Conservation (phyloP, 2,797 vertebrate genomes). For the Rhinichthys osculus region DNA sequence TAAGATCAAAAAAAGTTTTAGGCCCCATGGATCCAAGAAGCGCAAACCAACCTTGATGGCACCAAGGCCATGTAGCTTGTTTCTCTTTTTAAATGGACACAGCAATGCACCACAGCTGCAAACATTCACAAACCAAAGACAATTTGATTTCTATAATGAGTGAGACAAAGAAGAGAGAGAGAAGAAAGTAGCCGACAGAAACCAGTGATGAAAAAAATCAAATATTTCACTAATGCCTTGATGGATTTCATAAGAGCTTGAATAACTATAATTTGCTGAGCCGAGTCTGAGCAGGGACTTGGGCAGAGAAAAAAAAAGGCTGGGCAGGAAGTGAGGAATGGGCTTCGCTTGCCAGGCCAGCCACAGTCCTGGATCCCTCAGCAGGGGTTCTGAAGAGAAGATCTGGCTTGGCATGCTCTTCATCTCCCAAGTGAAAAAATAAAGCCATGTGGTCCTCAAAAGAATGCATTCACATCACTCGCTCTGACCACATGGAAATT, state of each 20-base stretch:
- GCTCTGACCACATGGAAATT: slow-evolving; percentile 20
- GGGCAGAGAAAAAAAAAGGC: slow-evolving; percentile 65
- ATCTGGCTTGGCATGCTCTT: slow-evolving; percentile 62
- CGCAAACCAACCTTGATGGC: slow-evolving; percentile 22
- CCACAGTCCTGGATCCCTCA: slow-evolving; percentile 53
- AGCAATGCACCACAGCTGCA: slow-evolving; percentile 39
- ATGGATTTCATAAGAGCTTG: slow-evolving; percentile 63
- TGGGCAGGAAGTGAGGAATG: slow-evolving; percentile 55
- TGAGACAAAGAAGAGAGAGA: slow-evolving; percentile 36
- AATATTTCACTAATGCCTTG: slow-evolving; percentile 57
- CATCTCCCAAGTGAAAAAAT: slow-evolving; percentile 61
- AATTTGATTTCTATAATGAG: slow-evolving; percentile 23
- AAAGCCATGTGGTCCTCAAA: slow-evolving; percentile 65
- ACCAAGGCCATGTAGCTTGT: slow-evolving; percentile 31
- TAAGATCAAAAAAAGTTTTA: slow-evolving; percentile 4
- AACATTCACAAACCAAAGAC: slow-evolving; percentile 38
- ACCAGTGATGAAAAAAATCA: slow-evolving; percentile 7
- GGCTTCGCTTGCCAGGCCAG: slow-evolving; percentile 63
- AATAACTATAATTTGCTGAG: slow-evolving; percentile 72
- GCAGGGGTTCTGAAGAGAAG: slow-evolving; percentile 25
- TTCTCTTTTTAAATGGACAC: slow-evolving; percentile 34
- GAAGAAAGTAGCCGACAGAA: slow-evolving; percentile 1
- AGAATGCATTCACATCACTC: slow-evolving; percentile 64
- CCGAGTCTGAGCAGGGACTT: slow-evolving; percentile 66
- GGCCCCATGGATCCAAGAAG: slow-evolving; percentile 9